Conservation (phyloP, 1,140 invertebrate genomes). For the Heliconius himera region DNA sequence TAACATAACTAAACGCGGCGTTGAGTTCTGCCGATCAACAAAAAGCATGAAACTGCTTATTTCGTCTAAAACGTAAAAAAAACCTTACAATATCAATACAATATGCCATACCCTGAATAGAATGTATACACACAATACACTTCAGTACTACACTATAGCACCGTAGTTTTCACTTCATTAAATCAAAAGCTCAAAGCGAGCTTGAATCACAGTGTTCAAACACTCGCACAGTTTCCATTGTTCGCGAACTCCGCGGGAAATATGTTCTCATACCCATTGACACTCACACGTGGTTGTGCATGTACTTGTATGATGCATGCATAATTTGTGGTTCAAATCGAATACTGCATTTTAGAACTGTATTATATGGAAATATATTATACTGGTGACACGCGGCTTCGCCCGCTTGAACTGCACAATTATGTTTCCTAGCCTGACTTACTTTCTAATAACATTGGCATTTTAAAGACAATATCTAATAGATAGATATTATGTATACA, state of each 20-base stretch:
- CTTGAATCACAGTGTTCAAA: background rate
- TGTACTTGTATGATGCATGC: background rate
- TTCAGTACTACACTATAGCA: background rate
- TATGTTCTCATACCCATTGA: background rate
- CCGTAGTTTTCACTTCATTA: conserved; percentile 1
- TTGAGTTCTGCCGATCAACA: too few relatives aligned
- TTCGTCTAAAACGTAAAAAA: too few relatives aligned
- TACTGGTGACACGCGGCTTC: too few relatives aligned
- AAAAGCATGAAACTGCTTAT: too few relatives aligned
- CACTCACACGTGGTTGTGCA: background rate
- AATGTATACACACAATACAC: background rate
- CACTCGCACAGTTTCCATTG: background rate
- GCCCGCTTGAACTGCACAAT: too few relatives aligned
- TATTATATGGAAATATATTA: background rate
- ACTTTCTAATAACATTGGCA: too few relatives aligned
- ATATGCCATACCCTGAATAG: background rate
- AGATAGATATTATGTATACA: too few relatives aligned
- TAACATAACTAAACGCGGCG: too few relatives aligned
- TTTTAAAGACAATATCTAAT: too few relatives aligned
- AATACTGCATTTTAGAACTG: background rate
- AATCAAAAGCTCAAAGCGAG: background rate
- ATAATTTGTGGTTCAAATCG: background rate
- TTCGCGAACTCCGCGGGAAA: background rate
- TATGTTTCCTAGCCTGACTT: too few relatives aligned
- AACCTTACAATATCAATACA: background rate